phyloP scores from a whole-genome alignment of 53 echinoderm and acorn worm species.

The Actinopyga echinites region DNA sequence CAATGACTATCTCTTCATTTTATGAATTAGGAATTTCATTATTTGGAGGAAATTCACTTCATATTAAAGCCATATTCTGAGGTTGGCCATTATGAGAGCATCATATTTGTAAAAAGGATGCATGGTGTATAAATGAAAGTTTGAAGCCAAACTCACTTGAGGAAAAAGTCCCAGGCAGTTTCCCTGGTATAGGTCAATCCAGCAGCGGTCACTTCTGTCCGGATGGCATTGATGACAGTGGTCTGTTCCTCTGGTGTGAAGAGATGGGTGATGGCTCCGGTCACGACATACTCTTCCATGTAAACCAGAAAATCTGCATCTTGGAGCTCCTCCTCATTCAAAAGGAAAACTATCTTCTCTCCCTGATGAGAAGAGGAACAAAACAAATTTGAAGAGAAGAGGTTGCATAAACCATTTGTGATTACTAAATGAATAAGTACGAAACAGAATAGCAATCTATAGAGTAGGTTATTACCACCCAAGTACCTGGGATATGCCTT shows the following conservation, averaged over 20 bases:
- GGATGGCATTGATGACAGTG: constrained; percentile 93
- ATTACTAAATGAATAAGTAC: not conserved
- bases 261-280: constrained; percentile 94
- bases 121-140: too few species aligned
- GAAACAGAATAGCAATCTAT: not conserved
- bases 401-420: not conserved
- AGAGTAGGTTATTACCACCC: too few species aligned
- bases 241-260: constrained; percentile 94
- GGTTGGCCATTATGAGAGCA: too few species aligned
- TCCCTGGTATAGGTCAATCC: constrained; percentile 96
- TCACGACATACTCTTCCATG: constrained; percentile 95
- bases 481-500: too few species aligned
- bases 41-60: too few species aligned
- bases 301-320: constrained; percentile 89
- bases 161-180: constrained; percentile 97
- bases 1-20: too few species aligned
- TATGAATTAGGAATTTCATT: too few species aligned
- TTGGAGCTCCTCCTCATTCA: constrained; percentile 81
- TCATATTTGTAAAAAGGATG: too few species aligned
- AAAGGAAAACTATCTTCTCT: constrained; percentile 84
- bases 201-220: constrained; percentile 91
- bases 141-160: constrained; percentile 67
- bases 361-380: constrained; percentile 52
- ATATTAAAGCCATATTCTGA: too few species aligned
- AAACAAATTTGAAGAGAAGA: not conserved